Evolutionary conservation across 2,797 vertebrate genomes (phyloP), one percentile per base, ranked within the genome.

Genomic region (Hippocampus kuda): DNA sequence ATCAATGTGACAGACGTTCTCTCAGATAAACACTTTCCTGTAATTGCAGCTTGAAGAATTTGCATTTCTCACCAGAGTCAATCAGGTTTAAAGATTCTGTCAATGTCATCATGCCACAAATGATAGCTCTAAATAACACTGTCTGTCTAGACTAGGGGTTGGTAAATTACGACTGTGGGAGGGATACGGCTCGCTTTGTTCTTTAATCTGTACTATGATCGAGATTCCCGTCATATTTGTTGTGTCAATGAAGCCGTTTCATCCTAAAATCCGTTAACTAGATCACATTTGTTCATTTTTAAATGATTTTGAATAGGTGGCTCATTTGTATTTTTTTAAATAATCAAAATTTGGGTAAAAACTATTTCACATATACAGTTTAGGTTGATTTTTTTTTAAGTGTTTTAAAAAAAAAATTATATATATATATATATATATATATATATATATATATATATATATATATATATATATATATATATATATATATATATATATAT

Each of bases 21-120:
- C 7, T 26, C 15, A 65, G 44, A 48, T 24, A 46, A 15, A 16
- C 24, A 48, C 15, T 65, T 49, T 4, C 18, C 24, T 13, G 15
- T 65, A 65, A 65, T 48, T 65, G 44, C 63, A 48, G 24, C 44
- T 27, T 65, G 20, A 49, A 27, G 44, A 48, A 65, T 26, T 22
- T n/a, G 48, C 16, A 38, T 64, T 46, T 64, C 24, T 44, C 42
- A 64, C 38, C 38, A 2, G 60, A 41, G n/a, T 48, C 16, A 46
- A 24, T 65, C 26, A 27, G 63, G 16, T 65, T 48, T 9, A 48
- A 30, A 65, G 26, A 49, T 65, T 65, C 63, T 30, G 24, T 49
- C 24, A 27, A 8, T 15, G 3, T 11, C 16, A 48, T 48, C 27
- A 48, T 44, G 44, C 44, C 34, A 44, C 63, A 65, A 65, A 46